phyloP scores from a whole-genome alignment of 2,113 vertebrate genomes.

The Thryonomys swinderianus region DNA sequence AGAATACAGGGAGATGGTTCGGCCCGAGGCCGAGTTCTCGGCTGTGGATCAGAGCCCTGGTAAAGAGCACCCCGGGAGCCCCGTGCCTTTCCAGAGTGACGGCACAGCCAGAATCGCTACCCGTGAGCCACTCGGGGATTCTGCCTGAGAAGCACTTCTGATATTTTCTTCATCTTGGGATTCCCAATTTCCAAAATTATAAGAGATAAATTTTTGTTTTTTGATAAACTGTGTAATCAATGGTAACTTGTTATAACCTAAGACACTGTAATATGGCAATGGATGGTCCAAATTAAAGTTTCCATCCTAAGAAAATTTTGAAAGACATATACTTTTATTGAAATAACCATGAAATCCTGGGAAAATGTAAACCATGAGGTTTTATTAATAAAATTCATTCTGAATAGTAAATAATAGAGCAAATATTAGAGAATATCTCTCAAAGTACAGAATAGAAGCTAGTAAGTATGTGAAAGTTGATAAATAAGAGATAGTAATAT shows the following conservation, averaged over 20 bases:
- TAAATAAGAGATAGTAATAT: not conserved
- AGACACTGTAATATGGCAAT: not conserved
- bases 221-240: not conserved
- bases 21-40: too few species aligned
- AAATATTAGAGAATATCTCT: not conserved
- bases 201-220: not conserved
- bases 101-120: not conserved
- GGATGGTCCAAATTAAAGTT: not conserved
- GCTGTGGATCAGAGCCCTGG: not conserved
- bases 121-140: rapidly evolving
- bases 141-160: not conserved
- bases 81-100: not conserved
- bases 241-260: not conserved
- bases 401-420: not conserved
- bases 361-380: not conserved
- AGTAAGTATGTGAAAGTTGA: not conserved
- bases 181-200: not conserved
- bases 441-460: not conserved
- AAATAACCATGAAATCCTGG: not conserved
- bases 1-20: not conserved
- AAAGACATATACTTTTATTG: not conserved
- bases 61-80: too few species aligned
- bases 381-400: not conserved
- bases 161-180: not conserved
- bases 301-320: not conserved